These are phyloP conservation scores for Tachina lurida DNA, from an alignment of 2,888 invertebrate genomes.

Conservation along the genomic window DNA sequence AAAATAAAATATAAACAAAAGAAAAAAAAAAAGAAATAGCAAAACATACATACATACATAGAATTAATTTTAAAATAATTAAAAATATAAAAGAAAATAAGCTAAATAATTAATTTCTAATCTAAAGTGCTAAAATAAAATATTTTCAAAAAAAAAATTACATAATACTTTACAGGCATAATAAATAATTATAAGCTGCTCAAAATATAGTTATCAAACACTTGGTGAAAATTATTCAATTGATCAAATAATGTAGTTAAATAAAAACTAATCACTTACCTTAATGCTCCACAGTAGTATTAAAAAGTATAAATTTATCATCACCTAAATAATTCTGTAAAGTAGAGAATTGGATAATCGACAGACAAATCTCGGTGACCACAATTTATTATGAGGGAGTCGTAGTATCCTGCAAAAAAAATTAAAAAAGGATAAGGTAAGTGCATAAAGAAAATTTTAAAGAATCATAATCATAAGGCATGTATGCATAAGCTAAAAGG, in stretches of 20 bases:
- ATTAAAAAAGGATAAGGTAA: constrained; percentile 39
- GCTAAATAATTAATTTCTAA: constrained; percentile 22
- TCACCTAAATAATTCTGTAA: constrained; percentile 57
- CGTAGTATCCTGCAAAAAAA: constrained; percentile 24
- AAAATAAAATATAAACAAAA: background rate
- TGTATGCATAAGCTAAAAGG: no score
- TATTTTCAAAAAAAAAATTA: constrained; percentile 35
- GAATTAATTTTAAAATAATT: constrained; percentile 18
- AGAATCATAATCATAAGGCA: no score
- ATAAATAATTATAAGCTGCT: background rate
- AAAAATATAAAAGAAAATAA: background rate
- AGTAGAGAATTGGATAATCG: background rate
- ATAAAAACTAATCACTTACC: constrained; percentile 12
- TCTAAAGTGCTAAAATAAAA: constrained; percentile 18
- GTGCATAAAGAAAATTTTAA: constrained; percentile 2
- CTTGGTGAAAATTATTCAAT: constrained; percentile 1
- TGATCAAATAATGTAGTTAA: constrained; percentile 32
- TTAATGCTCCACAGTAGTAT: background rate
- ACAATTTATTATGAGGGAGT: background rate
- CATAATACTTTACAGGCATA: constrained; percentile 2
- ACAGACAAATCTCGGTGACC: background rate
- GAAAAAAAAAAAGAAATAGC: constrained; percentile 36
- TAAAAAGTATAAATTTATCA: constrained; percentile 2
- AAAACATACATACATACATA: constrained; percentile 8
- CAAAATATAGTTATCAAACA: background rate